Evolutionary conservation across 2,888 invertebrate genomes (phyloP), one percentile per base, ranked within the genome.

Genomic region (Hesperia comma): DNA sequence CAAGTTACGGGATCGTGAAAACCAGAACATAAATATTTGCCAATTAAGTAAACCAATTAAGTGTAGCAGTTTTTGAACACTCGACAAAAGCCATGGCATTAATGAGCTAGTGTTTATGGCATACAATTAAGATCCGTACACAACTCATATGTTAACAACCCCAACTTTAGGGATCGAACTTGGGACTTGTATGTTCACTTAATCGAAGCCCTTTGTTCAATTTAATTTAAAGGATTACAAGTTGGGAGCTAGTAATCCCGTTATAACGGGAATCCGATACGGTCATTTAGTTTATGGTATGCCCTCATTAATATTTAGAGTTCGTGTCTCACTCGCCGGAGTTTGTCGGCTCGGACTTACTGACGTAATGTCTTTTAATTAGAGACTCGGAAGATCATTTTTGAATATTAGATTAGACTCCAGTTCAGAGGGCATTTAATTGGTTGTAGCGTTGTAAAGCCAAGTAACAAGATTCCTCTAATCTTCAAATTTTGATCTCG

Each of bases 151-250:
- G 63, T 63, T 56, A 63, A 63, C 63, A 51, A 53, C 49, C 37
- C 51, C 56, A 49, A 63, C 49, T 63, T 63, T 63, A 40, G 57
- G 63, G 63, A 57, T 21, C 58, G 17, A 58, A 58, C 63, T 63
- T 49, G 63, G 63, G 56, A 63, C 56, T 57, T 57, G 56, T 63
- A 51, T 57, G 56, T 57, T 57, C 55, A 46, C 56, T 64, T 64
- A 64, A 64, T 64, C 40, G 51, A 64, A 58, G 49, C 64, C 64
- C 40, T 57, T 64, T 58, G 57, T 64, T 57, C 64, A 64, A 64
- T 64, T 64, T 53, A 64, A 64, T 64, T 64, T 57, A 26, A 49
- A 49, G 57, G 64, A 57, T 64, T 58, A 64, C 64, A 64, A 64
- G 64, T 58, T 64, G 6, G 56, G 21, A 32, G 63, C 41, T 5